phyloP scores from a whole-genome alignment of 2,888 invertebrate genomes.

The Athripsodes cinereus region DNA sequence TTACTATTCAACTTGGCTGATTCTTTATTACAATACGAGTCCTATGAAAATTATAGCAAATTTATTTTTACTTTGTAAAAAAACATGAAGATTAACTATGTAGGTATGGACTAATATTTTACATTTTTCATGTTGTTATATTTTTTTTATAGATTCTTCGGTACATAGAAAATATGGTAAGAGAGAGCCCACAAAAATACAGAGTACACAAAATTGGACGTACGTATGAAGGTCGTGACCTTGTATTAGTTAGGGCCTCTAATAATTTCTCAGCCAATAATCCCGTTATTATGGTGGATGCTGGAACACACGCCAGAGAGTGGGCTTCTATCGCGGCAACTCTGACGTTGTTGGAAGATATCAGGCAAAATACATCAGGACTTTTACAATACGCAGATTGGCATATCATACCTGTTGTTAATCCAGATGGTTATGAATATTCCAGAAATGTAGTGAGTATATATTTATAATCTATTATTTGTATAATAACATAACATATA shows the following conservation, averaged over 20 bases:
- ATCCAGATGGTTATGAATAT: conserved; percentile 69
- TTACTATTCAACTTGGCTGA: too few relatives aligned
- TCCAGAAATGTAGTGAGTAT: conserved; percentile 33
- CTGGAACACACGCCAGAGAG: conserved; percentile 32
- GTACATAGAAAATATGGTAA: not conserved
- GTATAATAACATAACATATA: too few relatives aligned
- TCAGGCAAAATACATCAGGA: conserved; percentile 13
- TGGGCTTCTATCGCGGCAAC: conserved; percentile 15
- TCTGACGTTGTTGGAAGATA: conserved; percentile 6
- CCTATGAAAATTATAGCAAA: too few relatives aligned
- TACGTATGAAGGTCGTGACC: conserved; percentile 49
- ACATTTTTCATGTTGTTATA: too few relatives aligned
- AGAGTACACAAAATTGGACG: conserved; percentile 38
- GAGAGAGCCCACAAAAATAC: not conserved
- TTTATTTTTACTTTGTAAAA: too few relatives aligned
- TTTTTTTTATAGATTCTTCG: conserved; percentile 3
- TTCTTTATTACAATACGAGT: too few relatives aligned
- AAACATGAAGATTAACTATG: too few relatives aligned
- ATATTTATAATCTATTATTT: too few relatives aligned
- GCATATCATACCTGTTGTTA: conserved; percentile 60
- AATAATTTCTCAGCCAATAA: conserved; percentile 42
- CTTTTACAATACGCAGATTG: conserved; percentile 57
- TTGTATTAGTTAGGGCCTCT: conserved; percentile 54
- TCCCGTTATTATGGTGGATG: conserved; percentile 57
- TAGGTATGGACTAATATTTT: too few relatives aligned